A percentile compares a stretch with the other conserved stretches of the same genome.
These are phyloP conservation scores for Marisa cornuarietis DNA, from an alignment of 1,140 invertebrate genomes.

Conservation along the genomic window DNA sequence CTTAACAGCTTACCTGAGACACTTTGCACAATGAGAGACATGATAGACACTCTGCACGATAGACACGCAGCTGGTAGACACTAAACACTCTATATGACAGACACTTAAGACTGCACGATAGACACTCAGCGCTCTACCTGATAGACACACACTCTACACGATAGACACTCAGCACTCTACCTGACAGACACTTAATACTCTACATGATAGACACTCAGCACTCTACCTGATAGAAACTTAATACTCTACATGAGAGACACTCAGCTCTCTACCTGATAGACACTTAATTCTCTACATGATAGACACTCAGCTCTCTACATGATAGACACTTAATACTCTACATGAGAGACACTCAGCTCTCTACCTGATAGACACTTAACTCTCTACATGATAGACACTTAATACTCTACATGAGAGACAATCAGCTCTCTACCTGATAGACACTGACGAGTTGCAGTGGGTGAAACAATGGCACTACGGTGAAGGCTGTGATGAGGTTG, in stretches of 20 bases:
- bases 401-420: background rate
- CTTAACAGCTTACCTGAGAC: too few relatives aligned
- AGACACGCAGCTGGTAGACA: too few relatives aligned
- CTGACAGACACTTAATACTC: background rate
- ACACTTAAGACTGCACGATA: too few relatives aligned
- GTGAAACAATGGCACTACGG: conserved; percentile 88
- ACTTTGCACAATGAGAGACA: too few relatives aligned
- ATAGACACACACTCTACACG: background rate
- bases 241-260: too few relatives aligned
- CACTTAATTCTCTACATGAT: background rate
- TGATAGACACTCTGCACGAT: too few relatives aligned
- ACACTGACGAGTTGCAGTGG: conserved; percentile 83
- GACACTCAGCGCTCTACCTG: background rate
- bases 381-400: background rate
- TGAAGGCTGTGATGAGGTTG: conserved; percentile 80
- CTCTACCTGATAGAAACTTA: too few relatives aligned
- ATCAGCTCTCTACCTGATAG: conserved; percentile 77
- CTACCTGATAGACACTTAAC: conserved; percentile 76
- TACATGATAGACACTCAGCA: background rate
- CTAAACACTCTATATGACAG: too few relatives aligned
- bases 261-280: background rate
- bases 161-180: background rate
- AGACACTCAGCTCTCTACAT: background rate
- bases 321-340: background rate
- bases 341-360: background rate